Conservation (phyloP, 2,888 invertebrate species). For the Gymnocheta viridis region DNA sequence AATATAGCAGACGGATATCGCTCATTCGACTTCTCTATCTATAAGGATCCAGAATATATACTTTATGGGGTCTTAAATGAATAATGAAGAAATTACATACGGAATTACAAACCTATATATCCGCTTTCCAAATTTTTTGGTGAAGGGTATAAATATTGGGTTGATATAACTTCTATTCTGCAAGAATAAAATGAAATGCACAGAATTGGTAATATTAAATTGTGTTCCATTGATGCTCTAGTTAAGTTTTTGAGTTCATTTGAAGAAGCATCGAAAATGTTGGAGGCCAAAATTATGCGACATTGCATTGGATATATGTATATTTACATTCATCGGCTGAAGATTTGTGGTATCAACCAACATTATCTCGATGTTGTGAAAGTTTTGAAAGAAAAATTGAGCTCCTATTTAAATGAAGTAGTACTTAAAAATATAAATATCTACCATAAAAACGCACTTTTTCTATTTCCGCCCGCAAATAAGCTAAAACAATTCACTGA, state of each 20-base stretch:
- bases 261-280: constrained; percentile 49
- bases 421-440: constrained; percentile 43
- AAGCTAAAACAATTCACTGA: constrained; percentile 53
- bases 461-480: constrained; percentile 66
- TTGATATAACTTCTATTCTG: constrained; percentile 37
- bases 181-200: constrained; percentile 30
- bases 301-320: constrained; percentile 42
- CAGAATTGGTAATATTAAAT: constrained; percentile 46
- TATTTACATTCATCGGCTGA: constrained; percentile 41
- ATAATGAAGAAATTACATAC: no score
- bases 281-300: constrained; percentile 47
- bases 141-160: no score
- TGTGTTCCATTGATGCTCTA: constrained; percentile 32
- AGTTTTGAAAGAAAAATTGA: constrained; percentile 36
- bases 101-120: no score
- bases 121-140: no score
- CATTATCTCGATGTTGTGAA: constrained; percentile 8
- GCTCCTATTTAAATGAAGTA: constrained; percentile 22
- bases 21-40: no score
- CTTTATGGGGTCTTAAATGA: no score
- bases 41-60: no score
- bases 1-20: no score
- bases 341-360: constrained; percentile 1
- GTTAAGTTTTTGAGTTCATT: constrained; percentile 35
- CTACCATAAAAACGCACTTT: constrained; percentile 60